A percentile compares a stretch with the other conserved stretches of the same genome.
These are phyloP conservation scores for Mastigias papua DNA, from an alignment of 30 jellyfish, hydroid and myxozoan species.

Conservation along the genomic window DNA sequence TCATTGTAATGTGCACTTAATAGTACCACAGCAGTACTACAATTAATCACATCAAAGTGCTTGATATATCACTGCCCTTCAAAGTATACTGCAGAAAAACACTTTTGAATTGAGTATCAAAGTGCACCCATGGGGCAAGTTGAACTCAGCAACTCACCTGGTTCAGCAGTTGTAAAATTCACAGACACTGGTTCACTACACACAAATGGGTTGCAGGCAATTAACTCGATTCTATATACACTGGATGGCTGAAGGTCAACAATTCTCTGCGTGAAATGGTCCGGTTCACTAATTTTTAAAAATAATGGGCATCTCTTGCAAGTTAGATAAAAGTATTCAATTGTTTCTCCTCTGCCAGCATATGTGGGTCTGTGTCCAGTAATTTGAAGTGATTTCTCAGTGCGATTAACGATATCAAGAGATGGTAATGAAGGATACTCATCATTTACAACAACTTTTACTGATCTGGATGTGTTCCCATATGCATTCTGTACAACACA, in stretches of 20 bases:
- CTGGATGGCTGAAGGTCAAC: background rate
- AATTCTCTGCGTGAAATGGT: background rate
- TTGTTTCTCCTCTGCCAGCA: background rate
- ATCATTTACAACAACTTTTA: background rate
- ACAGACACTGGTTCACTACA: background rate
- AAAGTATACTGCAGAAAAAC: no score
- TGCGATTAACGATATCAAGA: background rate
- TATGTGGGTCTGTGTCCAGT: background rate
- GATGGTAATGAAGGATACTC: background rate
- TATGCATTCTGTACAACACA: background rate
- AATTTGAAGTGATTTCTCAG: background rate
- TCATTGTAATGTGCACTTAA: no score
- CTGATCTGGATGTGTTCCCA: background rate
- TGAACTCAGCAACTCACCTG: constrained; percentile 10
- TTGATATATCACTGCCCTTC: no score
- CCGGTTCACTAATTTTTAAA: background rate
- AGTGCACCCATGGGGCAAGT: no score
- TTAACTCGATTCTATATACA: background rate
- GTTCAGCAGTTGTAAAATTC: constrained; percentile 2
- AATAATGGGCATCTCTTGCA: background rate
- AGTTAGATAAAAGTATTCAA: background rate
- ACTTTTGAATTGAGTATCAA: no score
- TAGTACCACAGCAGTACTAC: no score
- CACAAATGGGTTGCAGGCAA: constrained; percentile 18
- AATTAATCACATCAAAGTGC: no score